A percentile compares a stretch with the other conserved stretches of the same genome.
Evolutionary conservation across 2,888 invertebrate genomes (phyloP).

Genomic region (Acrocyrtus sp.): DNA sequence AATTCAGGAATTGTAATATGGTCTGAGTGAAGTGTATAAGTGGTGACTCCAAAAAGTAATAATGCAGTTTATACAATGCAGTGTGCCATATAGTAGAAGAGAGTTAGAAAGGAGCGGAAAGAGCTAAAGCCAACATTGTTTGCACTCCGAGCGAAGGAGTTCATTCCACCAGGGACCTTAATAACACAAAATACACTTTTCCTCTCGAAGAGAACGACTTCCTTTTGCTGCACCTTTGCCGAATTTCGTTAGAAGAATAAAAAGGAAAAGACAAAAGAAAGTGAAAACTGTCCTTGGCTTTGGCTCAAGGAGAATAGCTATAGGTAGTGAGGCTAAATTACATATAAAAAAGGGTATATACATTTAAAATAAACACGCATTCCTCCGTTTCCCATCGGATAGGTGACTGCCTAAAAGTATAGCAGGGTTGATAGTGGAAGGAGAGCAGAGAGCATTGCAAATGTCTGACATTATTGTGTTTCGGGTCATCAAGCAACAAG

Average conservation of each 20-base stretch:
- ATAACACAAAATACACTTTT: conserved; percentile 15
- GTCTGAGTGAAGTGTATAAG: conserved; percentile 9
- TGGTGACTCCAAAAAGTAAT: not conserved
- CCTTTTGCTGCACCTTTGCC: not conserved
- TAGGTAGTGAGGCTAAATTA: too few relatives aligned
- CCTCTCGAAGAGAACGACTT: not conserved
- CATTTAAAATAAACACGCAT: too few relatives aligned
- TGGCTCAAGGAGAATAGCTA: too few relatives aligned
- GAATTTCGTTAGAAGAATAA: not conserved
- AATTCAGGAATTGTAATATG: not conserved
- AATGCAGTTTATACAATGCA: not conserved
- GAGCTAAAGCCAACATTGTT: conserved; percentile 7
- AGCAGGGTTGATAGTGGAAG: too few relatives aligned
- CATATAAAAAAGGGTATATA: too few relatives aligned
- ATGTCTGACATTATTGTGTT: conserved; percentile 64
- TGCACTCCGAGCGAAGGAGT: conserved; percentile 35
- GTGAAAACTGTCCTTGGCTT: conserved; percentile 34
- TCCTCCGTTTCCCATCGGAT: too few relatives aligned
- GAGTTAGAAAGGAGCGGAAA: not conserved
- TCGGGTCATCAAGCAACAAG: conserved; percentile 64
- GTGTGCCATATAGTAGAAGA: not conserved
- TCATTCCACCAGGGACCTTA: conserved; percentile 34
- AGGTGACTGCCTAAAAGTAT: too few relatives aligned
- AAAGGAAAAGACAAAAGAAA: conserved; percentile 29
- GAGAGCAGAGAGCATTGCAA: conserved; percentile 61